A percentile compares a stretch with the other conserved stretches of the same genome.
Evolutionary conservation across 2,888 invertebrate genomes (phyloP).

Genomic region (Xanthia icteritia): DNA sequence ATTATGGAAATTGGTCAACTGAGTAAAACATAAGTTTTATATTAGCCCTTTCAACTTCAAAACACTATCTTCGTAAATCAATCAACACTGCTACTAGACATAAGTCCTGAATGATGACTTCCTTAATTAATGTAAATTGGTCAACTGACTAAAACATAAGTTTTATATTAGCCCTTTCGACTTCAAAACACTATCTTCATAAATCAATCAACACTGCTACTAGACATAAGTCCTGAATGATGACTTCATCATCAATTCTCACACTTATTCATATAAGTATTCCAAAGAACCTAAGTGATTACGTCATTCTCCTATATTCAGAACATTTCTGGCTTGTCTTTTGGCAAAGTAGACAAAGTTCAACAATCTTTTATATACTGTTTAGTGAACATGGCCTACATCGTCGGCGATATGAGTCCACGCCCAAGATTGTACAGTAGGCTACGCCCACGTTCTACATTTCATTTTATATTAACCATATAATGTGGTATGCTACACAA

Average conservation of each 20-base stretch:
- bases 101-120: no score
- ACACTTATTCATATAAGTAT: constrained; percentile 18
- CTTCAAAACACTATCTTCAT: neutral
- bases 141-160: neutral
- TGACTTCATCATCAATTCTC: constrained; percentile 22
- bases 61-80: neutral
- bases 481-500: neutral
- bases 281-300: constrained; percentile 33
- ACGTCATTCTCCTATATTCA: constrained; percentile 43
- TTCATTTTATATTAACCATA: constrained; percentile 19
- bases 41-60: neutral
- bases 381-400: constrained; percentile 35
- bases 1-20: constrained; percentile 4
- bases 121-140: no score
- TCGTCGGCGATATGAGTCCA: constrained; percentile 18
- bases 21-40: neutral
- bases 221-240: neutral
- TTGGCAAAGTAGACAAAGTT: constrained; percentile 24
- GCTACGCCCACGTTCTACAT: constrained; percentile 46
- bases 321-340: constrained; percentile 12
- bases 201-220: neutral
- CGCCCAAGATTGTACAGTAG: constrained; percentile 46
- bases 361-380: constrained; percentile 27
- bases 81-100: neutral
- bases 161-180: neutral